Evolutionary conservation across 2,113 vertebrate species (phyloP), one percentile per base, ranked within the genome.

Genomic region (Scolopax mira): DNA sequence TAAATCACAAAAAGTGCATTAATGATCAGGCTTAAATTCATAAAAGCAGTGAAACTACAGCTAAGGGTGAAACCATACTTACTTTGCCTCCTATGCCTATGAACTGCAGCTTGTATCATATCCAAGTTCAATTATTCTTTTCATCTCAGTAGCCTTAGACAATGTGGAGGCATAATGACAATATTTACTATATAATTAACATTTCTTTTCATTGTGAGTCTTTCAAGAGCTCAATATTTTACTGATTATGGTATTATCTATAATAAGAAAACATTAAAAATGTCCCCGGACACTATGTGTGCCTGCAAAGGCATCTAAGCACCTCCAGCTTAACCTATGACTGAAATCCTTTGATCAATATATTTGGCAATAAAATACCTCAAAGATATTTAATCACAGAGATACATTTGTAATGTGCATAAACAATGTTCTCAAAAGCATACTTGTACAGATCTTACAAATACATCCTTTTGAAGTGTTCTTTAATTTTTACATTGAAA

Each of bases 1-100:
- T 97, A 97, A 98, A 96, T 95, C 57, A 73, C 92, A 82, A 85
- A 95, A 97, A 95, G 24, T 89, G 7, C 71, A 90, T 79, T 96
- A 95, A 86, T 70, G 64, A 51, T 94, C 80, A 96, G 67, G 13
- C 55, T 97, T 95, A 96, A 96, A 96, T 93, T 51, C 49, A 88
- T 92, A 84, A 90, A 94, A 95, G 27, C 49, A 94, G 51, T 35
- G 78, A 83, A 96, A 94, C 7, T 91, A 60, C 96, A 93, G 69
- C 79, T 92, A 94, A 91, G 24, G 42, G 88, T 95, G 35, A 84
- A 89, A 57, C 72, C 55, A 51, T 92, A 85, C 57, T 90, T 96
- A 88, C 66, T 80, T 91, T 90, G 85, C 18, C 6, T 91, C 64
- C 64, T 83, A 18, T 78, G 25, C 13, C 16, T 69, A 72, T 54